Evolutionary conservation across 2,888 invertebrate species (phyloP).

Genomic region (Ormyrus thymus): DNA sequence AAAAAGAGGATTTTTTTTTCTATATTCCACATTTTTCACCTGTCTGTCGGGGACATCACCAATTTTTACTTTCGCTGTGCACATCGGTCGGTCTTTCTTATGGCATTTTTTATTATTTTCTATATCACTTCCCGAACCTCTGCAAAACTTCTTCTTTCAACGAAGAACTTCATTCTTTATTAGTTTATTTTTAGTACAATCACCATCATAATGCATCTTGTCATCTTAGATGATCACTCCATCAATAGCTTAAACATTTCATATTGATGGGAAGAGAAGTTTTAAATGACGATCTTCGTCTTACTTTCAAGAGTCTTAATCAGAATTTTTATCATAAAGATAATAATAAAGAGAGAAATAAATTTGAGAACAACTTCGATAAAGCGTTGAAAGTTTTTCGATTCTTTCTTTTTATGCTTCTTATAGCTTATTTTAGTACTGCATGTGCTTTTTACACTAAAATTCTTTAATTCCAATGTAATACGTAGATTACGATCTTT

Average conservation of each 20-base stretch:
- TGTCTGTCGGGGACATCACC: constrained; percentile 22
- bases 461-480: constrained; percentile 5
- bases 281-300: constrained; percentile 7
- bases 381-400: constrained; percentile 16
- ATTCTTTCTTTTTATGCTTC: background rate
- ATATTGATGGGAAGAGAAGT: constrained; percentile 15
- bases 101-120: constrained; percentile 13
- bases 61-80: constrained; percentile 64
- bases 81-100: constrained; percentile 63
- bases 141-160: constrained; percentile 43
- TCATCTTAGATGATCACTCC: constrained; percentile 42
- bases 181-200: constrained; percentile 33
- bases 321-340: constrained; percentile 19
- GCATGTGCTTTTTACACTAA: constrained; percentile 23
- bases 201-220: constrained; percentile 46
- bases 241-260: constrained; percentile 16
- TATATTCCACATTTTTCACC: constrained; percentile 37
- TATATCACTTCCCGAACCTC: background rate
- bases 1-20: constrained; percentile 23
- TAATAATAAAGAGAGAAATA: constrained; percentile 2
- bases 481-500: background rate
- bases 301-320: constrained; percentile 46
- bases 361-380: constrained; percentile 33
- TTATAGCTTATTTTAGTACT: constrained; percentile 17
- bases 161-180: constrained; percentile 36